Evolutionary conservation across 2,797 vertebrate genomes (phyloP).

Genomic region (Yasuhikotakia modesta): DNA sequence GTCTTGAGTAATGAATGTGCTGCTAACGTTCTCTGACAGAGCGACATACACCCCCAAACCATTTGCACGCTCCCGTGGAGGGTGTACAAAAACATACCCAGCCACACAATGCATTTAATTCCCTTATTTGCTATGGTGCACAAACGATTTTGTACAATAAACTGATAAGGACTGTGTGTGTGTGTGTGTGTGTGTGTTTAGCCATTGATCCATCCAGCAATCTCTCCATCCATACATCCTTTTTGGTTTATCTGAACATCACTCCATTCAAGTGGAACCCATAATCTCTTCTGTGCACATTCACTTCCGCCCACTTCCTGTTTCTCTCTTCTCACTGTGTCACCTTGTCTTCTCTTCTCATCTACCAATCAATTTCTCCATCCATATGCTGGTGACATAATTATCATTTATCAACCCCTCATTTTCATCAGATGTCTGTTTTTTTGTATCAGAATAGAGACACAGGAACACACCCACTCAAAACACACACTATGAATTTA

Average conservation of each 20-base stretch:
- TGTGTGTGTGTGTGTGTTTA: background rate
- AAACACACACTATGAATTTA: background rate
- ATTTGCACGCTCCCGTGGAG: conserved; percentile 21
- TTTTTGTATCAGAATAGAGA: background rate
- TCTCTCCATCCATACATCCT: conserved; percentile 7
- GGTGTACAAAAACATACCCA: conserved; percentile 23
- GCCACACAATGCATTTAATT: background rate
- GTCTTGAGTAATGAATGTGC: conserved; percentile 52
- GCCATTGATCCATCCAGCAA: background rate
- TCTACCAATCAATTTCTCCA: conserved; percentile 5
- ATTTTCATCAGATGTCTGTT: background rate
- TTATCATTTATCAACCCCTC: background rate
- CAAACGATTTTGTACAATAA: background rate
- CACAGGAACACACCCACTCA: background rate
- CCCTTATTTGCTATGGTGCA: background rate
- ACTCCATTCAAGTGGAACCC: conserved; percentile 12
- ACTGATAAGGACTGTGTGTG: background rate
- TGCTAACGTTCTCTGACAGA: conserved; percentile 47
- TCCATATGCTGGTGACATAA: background rate
- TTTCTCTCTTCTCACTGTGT: background rate
- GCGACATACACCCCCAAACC: conserved; percentile 31
- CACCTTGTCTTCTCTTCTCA: background rate
- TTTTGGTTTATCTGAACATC: conserved; percentile 28
- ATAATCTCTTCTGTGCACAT: background rate
- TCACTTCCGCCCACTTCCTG: background rate